Conservation (phyloP, 2,113 vertebrate species). For the Pycnonotus jocosus region DNA sequence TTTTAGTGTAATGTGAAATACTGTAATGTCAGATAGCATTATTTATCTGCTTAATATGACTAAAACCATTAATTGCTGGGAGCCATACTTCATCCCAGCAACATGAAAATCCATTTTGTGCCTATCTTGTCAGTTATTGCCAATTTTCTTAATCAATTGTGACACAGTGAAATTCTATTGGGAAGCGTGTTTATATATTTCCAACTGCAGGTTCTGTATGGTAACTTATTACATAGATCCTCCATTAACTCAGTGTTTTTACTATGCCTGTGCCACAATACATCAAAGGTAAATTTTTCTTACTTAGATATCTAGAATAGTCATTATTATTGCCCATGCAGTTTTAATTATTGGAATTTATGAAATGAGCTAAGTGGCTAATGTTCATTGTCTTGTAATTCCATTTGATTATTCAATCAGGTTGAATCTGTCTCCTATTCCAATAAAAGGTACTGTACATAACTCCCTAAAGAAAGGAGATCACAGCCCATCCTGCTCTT, state of each 20-base stretch:
- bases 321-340: conserved; percentile 53
- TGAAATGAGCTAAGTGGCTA: conserved; percentile 30
- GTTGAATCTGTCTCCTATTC: conserved; percentile 26
- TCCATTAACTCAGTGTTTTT: conserved; percentile 59
- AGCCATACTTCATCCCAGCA: conserved; percentile 71
- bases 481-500: neutral
- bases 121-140: conserved; percentile 59
- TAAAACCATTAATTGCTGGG: conserved; percentile 73
- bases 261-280: conserved; percentile 15
- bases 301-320: neutral
- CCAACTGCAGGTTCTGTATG: conserved; percentile 45
- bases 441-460: neutral
- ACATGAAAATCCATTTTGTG: conserved; percentile 66
- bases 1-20: conserved; percentile 79
- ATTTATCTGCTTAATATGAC: conserved; percentile 71
- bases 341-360: conserved; percentile 61
- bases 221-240: conserved; percentile 50
- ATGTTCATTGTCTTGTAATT: conserved; percentile 38
- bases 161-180: conserved; percentile 49
- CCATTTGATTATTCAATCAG: conserved; percentile 32
- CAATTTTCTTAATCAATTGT: conserved; percentile 56
- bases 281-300: conserved; percentile 43
- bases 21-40: conserved; percentile 77
- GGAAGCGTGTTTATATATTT: conserved; percentile 48
- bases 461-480: neutral